Evolutionary conservation across 2,888 invertebrate species (phyloP), one percentile per base, ranked within the genome.

Genomic region (Eupeodes luniger): DNA sequence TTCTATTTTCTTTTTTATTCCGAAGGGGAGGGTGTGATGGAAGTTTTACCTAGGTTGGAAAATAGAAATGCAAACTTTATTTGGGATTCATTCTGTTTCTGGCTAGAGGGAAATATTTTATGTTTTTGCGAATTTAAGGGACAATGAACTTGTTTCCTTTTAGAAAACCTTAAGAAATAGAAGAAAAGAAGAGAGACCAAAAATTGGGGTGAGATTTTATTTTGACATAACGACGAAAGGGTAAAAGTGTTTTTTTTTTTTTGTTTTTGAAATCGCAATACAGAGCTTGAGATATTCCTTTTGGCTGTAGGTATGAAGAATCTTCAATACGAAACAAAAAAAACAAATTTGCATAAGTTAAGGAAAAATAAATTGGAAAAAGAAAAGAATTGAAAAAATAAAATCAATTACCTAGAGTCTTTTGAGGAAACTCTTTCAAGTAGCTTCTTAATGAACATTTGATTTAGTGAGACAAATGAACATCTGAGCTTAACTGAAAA

Each of bases 1-100:
- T 70, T 16, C 55, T 67, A 66, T 67, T 67, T 51, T 64, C 47
- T 81, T 78, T 49, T 10, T 12, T 47, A 14, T 10, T 55, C 34
- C 40, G 36, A 51, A 34, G 16, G 11, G 40, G 9, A 40, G 40
- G 40, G 40, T 40, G 40, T 19, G 36, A 51, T 5, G 5, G 57
- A 6, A 47, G 5, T 49, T 34, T 1, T 40, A 40, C 5, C 27
- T 19, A 1, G 44, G 19, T 14, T 34, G 67, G 6, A 64, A 19
- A 66, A 49, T 14, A 19, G 66, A 66, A 27, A 9, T 66, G 44
- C 11, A 44, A 44, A 66, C 66, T 66, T 27, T 44, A 69, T 69
- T 51, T 51, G 6, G 51, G 67, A 36, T 69, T 51, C 53, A 2
- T 36, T 69, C n/a, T 34, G 12, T 27, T 27, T 27, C 27, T 9